Evolutionary conservation across 1,140 invertebrate species (phyloP), one percentile per base, ranked within the genome.

Genomic region (Pachyrhynchus sulphureomaculatus): DNA sequence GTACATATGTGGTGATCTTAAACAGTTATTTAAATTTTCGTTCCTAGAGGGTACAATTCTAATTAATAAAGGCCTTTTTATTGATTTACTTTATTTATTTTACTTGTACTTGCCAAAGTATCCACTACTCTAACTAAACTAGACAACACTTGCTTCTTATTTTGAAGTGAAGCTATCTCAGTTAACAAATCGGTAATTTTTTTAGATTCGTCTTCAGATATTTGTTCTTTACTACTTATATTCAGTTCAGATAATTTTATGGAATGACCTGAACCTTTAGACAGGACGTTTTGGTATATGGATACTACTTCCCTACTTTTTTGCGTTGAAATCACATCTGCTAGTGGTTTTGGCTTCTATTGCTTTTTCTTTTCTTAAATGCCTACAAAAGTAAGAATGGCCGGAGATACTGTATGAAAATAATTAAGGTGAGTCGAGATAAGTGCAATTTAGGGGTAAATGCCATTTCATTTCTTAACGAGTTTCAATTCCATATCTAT

Each of bases 121-220:
- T 15, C 17, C 6, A 37, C 34, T 13, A 56, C 17, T 45, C 33
- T 44, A 56, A 42, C 24, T 45, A 56, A 56, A 56, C 53, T 32
- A 44, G 24, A 13, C 23, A 56, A 45, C 17, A 56, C 13, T n/a
- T 45, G 24, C 29, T 56, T 56, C 21, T 56, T 56, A 29, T 44
- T 44, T 8, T 45, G 53, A 10, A 32, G 17, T 6, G 13, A 20
- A 10, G 20, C 17, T 18, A 56, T 44, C 4, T 56, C 39, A 20
- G 18, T 23, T 5, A 56, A 26, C 2, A 41, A 39, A 21, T 44
- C 17, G 4, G 15, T 20, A 12, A 56, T 21, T 45, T 34, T 56
- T 20, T 15, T 56, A 8, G 24, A 33, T 21, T 56, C 53, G n/a
- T 44, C 32, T 9, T 44, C 41, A 3, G 53, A 20, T 17, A 56